A percentile compares a stretch with the other conserved stretches of the same genome.
Evolutionary conservation across 1,140 invertebrate species (phyloP).

Genomic region (Homarus americanus): DNA sequence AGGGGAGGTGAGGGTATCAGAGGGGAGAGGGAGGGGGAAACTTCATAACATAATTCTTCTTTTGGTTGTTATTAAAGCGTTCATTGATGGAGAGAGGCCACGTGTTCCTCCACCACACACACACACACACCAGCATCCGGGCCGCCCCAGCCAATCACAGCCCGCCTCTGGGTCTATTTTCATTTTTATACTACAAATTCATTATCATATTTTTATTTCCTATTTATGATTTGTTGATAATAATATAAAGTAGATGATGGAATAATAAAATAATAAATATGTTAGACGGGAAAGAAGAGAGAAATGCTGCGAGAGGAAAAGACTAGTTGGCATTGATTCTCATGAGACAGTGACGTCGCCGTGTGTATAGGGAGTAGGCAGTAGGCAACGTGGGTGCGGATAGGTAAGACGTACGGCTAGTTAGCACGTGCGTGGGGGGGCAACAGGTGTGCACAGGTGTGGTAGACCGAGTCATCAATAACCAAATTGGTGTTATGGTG

Average conservation of each 20-base stretch:
- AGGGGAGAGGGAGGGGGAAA: no score
- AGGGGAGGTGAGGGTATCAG: no score
- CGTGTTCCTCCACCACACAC: no score
- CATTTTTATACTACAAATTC: not conserved
- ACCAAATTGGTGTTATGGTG: no score
- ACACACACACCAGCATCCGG: no score
- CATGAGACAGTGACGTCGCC: slow-evolving; percentile 57
- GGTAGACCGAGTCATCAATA: no score
- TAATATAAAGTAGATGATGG: not conserved
- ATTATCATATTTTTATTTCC: not conserved
- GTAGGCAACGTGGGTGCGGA: slow-evolving; percentile 53
- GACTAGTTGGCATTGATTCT: slow-evolving; percentile 59
- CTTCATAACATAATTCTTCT: no score
- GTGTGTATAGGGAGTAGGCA: slow-evolving; percentile 55
- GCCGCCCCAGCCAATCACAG: slow-evolving; percentile 13
- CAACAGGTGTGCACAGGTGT: slow-evolving; percentile 44
- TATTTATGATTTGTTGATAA: no score
- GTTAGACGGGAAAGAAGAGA: not conserved
- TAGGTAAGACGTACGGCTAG: slow-evolving; percentile 31
- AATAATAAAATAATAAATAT: not conserved
- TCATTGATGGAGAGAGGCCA: no score
- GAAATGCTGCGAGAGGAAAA: not conserved
- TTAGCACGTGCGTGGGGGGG: slow-evolving; percentile 17
- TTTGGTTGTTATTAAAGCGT: no score
- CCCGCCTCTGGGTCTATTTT: not conserved